A percentile compares a stretch with the other conserved stretches of the same genome.
These are phyloP conservation scores for Nixonia krombeini DNA, from an alignment of 1,140 invertebrate genomes.

Conservation along the genomic window DNA sequence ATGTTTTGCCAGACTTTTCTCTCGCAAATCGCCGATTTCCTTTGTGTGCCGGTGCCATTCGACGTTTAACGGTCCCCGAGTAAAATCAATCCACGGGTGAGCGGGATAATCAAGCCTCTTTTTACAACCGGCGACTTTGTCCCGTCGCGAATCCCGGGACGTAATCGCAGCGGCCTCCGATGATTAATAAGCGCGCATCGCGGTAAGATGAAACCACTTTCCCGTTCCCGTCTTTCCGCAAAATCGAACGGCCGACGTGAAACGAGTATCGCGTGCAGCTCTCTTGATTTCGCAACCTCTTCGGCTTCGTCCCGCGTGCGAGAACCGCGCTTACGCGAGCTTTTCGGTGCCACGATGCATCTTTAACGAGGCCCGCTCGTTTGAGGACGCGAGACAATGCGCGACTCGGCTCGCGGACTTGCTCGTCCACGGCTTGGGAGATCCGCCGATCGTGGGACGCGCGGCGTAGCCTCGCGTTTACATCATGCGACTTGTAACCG, in stretches of 20 bases:
- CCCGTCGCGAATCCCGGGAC: background rate
- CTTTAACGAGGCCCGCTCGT: too few relatives aligned
- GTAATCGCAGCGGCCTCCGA: constrained; percentile 1
- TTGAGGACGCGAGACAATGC: background rate
- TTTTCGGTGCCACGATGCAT: too few relatives aligned
- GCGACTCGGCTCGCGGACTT: too few relatives aligned
- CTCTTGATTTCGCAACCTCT: background rate
- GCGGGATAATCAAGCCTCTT: too few relatives aligned
- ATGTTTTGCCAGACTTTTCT: too few relatives aligned
- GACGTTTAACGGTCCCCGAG: too few relatives aligned
- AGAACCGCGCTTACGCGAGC: constrained; percentile 37
- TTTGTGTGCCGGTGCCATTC: too few relatives aligned
- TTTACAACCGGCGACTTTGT: too few relatives aligned
- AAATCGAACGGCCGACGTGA: background rate
- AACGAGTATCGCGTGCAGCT: background rate
- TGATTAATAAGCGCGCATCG: constrained; percentile 1
- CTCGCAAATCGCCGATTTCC: too few relatives aligned
- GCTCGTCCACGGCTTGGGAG: too few relatives aligned
- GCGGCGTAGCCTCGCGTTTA: constrained; percentile 40
- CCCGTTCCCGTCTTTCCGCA: constrained; percentile 2
- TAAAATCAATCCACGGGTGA: too few relatives aligned
- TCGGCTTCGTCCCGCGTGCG: constrained; percentile 26
- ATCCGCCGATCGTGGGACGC: constrained; percentile 42
- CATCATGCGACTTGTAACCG: constrained; percentile 44
- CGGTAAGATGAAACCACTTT: constrained; percentile 1